Evolutionary conservation across 2,113 vertebrate species (phyloP).

Genomic region (Caranx melampygus): DNA sequence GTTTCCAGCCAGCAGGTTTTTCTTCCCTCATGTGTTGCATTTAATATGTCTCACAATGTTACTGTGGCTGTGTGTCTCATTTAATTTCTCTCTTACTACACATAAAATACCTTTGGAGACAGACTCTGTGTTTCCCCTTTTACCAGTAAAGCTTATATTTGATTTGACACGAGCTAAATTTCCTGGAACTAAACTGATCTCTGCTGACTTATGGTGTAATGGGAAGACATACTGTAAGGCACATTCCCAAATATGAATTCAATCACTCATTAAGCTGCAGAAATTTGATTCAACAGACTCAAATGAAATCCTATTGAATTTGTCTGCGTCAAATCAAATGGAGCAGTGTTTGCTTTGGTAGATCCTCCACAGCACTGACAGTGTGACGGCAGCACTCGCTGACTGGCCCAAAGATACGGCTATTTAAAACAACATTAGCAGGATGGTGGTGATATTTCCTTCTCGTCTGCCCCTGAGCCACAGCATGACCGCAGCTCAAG

Average conservation of each 20-base stretch:
- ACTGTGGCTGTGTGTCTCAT: not conserved
- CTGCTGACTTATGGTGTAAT: conserved; percentile 41
- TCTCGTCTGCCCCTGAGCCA: conserved; percentile 52
- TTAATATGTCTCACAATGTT: not conserved
- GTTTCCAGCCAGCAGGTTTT: not conserved
- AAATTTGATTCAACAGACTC: conserved; percentile 52
- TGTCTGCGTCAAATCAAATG: conserved; percentile 42
- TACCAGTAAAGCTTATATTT: conserved; percentile 16
- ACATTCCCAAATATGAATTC: conserved; percentile 49
- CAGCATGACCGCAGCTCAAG: conserved; percentile 55
- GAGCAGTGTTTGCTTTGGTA: conserved; percentile 11
- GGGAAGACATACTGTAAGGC: conserved; percentile 17
- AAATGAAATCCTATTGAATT: conserved; percentile 61
- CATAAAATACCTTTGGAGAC: not conserved
- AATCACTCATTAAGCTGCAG: conserved; percentile 43
- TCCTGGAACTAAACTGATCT: conserved; percentile 30
- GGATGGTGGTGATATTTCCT: conserved; percentile 64
- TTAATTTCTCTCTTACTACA: not conserved
- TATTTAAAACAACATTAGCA: conserved; percentile 69
- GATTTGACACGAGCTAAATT: conserved; percentile 23
- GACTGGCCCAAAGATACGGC: conserved; percentile 50
- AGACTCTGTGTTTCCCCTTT: not conserved
- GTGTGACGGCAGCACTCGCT: not conserved
- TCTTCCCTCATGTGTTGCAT: not conserved
- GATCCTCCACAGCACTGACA: conserved; percentile 44